A percentile compares a stretch with the other conserved stretches of the same genome.
These are phyloP conservation scores for Vulpes ferrilata DNA, from an alignment of 2,113 vertebrate species.

Conservation along the genomic window DNA sequence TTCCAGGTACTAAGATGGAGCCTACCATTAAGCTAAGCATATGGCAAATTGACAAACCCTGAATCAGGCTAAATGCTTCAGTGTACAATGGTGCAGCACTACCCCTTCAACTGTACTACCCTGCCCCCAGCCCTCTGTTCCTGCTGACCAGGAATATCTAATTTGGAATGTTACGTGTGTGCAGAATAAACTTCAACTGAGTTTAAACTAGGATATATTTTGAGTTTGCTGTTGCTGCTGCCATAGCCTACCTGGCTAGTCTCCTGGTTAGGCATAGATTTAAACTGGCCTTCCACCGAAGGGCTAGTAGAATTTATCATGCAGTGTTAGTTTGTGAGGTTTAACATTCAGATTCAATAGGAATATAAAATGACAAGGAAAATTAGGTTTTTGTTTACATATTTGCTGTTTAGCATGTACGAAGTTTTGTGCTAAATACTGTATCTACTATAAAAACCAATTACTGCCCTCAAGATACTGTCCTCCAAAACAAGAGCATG, in stretches of 20 bases:
- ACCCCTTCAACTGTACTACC: neutral
- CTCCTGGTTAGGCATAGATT: neutral
- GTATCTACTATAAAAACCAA: neutral
- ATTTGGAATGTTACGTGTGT: neutral
- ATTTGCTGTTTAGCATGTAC: neutral
- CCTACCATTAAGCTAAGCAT: fast-evolving
- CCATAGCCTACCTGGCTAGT: neutral
- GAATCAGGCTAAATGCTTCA: neutral
- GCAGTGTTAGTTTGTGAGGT: neutral
- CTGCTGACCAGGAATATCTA: neutral
- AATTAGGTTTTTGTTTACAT: neutral
- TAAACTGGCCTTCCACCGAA: neutral
- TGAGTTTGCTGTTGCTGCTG: neutral
- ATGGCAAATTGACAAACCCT: neutral
- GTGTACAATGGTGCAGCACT: fast-evolving
- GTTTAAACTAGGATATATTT: neutral
- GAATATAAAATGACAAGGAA: neutral
- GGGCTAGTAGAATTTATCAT: neutral
- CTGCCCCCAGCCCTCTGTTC: neutral
- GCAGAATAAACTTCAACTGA: neutral
- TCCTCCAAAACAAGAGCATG: neutral
- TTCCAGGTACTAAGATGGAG: neutral
- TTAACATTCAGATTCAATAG: neutral
- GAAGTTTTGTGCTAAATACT: neutral
- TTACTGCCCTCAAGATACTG: neutral